These are phyloP conservation scores for Toxostoma redivivum DNA, from an alignment of 2,113 vertebrate species.

Conservation along the genomic window DNA sequence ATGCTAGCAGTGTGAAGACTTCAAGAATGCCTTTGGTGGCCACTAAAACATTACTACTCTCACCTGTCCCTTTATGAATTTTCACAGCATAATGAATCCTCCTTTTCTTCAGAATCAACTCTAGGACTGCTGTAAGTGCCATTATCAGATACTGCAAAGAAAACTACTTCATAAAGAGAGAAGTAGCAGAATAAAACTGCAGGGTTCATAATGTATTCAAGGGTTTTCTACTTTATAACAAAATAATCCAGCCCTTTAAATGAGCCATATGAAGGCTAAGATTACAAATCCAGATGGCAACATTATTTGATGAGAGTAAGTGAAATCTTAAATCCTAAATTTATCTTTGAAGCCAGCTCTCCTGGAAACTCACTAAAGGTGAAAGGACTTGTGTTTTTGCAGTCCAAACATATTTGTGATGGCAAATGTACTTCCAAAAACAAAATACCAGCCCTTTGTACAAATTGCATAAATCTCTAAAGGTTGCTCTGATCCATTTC, in stretches of 20 bases:
- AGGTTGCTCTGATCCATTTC: slow-evolving; percentile 53
- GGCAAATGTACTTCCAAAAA: slow-evolving; percentile 21
- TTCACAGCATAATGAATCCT: not conserved
- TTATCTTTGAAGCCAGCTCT: not conserved
- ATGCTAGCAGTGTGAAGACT: not conserved
- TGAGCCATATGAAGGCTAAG: not conserved
- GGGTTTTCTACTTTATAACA: not conserved
- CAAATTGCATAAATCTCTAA: not conserved
- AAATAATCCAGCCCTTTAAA: not conserved
- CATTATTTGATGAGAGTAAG: not conserved
- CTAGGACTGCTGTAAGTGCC: not conserved
- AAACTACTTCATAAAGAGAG: not conserved
- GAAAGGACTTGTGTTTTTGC: slow-evolving; percentile 15
- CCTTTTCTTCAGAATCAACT: not conserved
- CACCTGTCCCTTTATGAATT: not conserved
- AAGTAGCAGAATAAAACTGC: not conserved
- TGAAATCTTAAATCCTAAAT: not conserved
- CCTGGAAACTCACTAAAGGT: not conserved
- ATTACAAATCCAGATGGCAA: not conserved
- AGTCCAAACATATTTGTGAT: slow-evolving; percentile 10
- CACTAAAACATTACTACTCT: not conserved
- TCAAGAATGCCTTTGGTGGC: not conserved
- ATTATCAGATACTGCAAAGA: not conserved
- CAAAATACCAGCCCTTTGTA: slow-evolving; percentile 18
- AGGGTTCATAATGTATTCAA: not conserved